Evolutionary conservation across 2,797 vertebrate genomes (phyloP).

Genomic region (Sebastes hubbsi): DNA sequence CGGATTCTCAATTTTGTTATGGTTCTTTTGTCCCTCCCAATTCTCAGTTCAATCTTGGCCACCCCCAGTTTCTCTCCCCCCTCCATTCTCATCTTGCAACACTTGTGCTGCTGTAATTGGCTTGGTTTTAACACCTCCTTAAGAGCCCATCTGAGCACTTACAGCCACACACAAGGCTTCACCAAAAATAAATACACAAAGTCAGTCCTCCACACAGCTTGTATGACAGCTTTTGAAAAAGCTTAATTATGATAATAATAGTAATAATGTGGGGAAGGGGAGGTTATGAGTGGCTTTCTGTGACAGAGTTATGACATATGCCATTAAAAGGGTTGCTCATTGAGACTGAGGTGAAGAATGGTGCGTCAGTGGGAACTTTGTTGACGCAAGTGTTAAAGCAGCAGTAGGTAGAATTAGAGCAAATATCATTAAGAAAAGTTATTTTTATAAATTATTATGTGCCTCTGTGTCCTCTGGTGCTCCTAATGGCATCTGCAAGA

Average conservation of each 20-base stretch:
- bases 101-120: conserved; percentile 53
- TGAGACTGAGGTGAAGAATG: conserved; percentile 23
- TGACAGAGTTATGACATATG: not conserved
- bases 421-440: too few species aligned
- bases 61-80: not conserved
- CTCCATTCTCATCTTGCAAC: conserved; percentile 27
- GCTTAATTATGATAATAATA: not conserved
- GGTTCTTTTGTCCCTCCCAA: conserved; percentile 10
- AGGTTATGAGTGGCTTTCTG: conserved; percentile 8
- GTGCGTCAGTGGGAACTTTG: not conserved
- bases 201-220: not conserved
- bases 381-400: not conserved
- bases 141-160: conserved; percentile 50
- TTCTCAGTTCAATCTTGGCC: conserved; percentile 24
- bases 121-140: conserved; percentile 56
- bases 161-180: not conserved
- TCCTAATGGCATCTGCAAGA: too few species aligned
- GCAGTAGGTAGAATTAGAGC: too few species aligned
- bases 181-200: conserved; percentile 27
- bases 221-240: conserved; percentile 22
- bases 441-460: too few species aligned
- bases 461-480: too few species aligned
- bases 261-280: not conserved
- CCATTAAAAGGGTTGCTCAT: not conserved
- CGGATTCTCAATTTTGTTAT: conserved; percentile 5